Percentiles rank a stretch among this genome's conserved stretches.
Evolutionary conservation across 2,888 invertebrate species (phyloP).

Genomic region (Gortyna flavago): DNA sequence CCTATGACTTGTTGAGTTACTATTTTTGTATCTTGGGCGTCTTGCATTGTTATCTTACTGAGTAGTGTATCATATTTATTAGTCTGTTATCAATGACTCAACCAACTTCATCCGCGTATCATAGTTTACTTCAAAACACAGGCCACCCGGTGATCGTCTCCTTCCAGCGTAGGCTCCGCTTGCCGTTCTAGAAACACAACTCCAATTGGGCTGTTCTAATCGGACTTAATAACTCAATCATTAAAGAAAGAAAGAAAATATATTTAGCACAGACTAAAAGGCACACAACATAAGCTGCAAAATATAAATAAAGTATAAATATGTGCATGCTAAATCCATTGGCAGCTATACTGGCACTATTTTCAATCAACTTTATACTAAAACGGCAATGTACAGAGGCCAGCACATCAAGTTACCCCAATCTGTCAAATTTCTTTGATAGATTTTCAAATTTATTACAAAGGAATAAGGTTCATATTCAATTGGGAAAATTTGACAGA

Average conservation of each 20-base stretch:
- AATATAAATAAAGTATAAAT: neutral
- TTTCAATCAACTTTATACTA: neutral
- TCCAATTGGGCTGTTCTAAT: neutral
- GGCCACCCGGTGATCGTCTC: neutral
- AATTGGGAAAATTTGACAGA: no score
- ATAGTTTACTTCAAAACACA: neutral
- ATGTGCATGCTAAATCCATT: neutral
- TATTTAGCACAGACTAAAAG: neutral
- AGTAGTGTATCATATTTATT: neutral
- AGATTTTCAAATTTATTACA: no score
- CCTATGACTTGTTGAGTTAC: slow-evolving; percentile 6
- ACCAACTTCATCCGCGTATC: neutral
- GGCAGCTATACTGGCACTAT: neutral
- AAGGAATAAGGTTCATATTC: no score
- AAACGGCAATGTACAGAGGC: slow-evolving; percentile 22
- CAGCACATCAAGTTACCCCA: no score
- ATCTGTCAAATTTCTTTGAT: no score
- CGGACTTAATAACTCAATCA: no score
- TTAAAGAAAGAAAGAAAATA: neutral
- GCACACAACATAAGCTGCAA: neutral
- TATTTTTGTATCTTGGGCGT: neutral
- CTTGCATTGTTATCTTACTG: neutral
- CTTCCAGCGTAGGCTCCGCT: no score
- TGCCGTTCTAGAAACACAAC: neutral
- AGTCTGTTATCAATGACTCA: neutral